phyloP scores from a whole-genome alignment of 2,797 vertebrate species.

The Lepilemur septentrionalis region DNA sequence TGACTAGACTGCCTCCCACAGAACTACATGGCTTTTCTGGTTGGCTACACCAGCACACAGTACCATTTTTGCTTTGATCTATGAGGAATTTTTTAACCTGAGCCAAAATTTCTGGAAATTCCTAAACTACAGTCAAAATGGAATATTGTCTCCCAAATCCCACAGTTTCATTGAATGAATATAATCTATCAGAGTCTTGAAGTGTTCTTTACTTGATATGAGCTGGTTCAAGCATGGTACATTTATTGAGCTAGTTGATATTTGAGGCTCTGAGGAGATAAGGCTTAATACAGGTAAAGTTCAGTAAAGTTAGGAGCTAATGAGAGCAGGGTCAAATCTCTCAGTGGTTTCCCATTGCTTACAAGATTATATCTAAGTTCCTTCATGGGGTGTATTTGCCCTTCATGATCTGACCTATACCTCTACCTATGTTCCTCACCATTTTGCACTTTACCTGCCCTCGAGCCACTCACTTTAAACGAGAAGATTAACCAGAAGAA shows the following conservation, averaged over 20 bases:
- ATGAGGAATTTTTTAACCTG: conserved; percentile 20
- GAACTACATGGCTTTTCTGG: not conserved
- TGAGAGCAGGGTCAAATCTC: not conserved
- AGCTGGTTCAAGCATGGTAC: not conserved
- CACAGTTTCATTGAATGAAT: not conserved
- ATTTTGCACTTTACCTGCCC: not conserved
- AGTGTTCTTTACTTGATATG: not conserved
- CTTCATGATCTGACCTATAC: not conserved
- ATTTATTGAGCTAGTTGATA: conserved; percentile 17
- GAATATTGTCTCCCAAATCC: not conserved
- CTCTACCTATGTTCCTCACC: not conserved
- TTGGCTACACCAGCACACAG: not conserved
- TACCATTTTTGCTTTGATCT: conserved; percentile 17
- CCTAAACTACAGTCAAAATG: not conserved
- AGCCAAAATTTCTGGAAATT: conserved; percentile 22
- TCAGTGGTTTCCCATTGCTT: not conserved
- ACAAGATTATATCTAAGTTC: not conserved
- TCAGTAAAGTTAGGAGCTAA: not conserved
- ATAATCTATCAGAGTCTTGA: not conserved
- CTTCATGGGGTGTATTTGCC: not conserved
- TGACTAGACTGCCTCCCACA: not conserved
- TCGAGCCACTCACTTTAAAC: not conserved
- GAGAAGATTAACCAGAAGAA: not conserved
- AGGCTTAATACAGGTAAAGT: not conserved
- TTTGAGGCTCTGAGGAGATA: not conserved